A percentile compares a stretch with the other conserved stretches of the same genome.
Evolutionary conservation across 2,113 vertebrate genomes (phyloP).

Genomic region (Melanerpes formicivorus): DNA sequence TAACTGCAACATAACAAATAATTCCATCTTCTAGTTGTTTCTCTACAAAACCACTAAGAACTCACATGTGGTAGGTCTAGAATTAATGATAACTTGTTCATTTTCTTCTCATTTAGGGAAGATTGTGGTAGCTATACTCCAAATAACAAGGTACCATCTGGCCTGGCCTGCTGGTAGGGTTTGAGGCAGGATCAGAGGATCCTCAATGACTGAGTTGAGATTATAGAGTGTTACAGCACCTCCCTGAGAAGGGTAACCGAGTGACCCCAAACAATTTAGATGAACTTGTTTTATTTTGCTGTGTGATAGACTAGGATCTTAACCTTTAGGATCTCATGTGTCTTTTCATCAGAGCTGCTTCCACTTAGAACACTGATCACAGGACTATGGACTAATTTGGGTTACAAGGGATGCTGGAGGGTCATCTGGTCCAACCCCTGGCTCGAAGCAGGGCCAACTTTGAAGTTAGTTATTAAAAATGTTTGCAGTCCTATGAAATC

Average conservation of each 20-base stretch:
- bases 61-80: neutral
- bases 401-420: neutral
- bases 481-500: neutral
- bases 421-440: slow-evolving; percentile 6
- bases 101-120: neutral
- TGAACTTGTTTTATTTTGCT: slow-evolving; percentile 32
- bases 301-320: neutral
- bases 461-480: slow-evolving; percentile 37
- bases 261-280: slow-evolving; percentile 12
- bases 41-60: neutral
- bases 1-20: neutral
- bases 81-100: neutral
- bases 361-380: slow-evolving; percentile 28
- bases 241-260: neutral
- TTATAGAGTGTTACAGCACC: neutral
- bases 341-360: slow-evolving; percentile 8
- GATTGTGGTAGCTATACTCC: neutral
- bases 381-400: slow-evolving; percentile 34
- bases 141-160: neutral
- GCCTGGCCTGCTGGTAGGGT: neutral
- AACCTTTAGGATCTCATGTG: neutral
- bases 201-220: neutral
- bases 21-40: neutral
- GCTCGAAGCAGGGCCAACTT: slow-evolving; percentile 35
- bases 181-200: neutral